Percentiles rank a stretch among this genome's conserved stretches.
These are phyloP conservation scores for Lasioglossum vierecki DNA, from an alignment of 2,888 invertebrate species.

Conservation along the genomic window DNA sequence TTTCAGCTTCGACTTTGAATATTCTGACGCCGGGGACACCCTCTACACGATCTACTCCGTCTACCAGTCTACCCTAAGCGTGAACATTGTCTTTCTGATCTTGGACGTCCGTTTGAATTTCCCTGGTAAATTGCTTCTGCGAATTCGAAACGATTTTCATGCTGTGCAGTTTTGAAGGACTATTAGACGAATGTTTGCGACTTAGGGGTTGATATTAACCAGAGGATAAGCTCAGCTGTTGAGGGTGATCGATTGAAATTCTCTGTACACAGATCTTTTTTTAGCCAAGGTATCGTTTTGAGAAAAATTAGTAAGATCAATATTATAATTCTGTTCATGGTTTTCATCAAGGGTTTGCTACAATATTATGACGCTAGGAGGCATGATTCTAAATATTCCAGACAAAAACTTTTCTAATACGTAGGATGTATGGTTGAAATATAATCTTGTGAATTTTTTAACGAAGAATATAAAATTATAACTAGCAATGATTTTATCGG, in stretches of 20 bases:
- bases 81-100: background rate
- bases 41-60: background rate
- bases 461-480: too few species aligned
- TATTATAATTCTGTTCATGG: too few species aligned
- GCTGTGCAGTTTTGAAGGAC: background rate
- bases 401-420: too few species aligned
- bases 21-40: slow-evolving; percentile 4
- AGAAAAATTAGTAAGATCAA: background rate
- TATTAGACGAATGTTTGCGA: background rate
- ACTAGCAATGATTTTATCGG: too few species aligned
- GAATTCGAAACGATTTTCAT: background rate
- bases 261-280: background rate
- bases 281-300: background rate
- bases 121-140: background rate
- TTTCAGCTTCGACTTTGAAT: slow-evolving; percentile 42
- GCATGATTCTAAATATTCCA: too few species aligned
- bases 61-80: background rate
- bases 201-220: background rate
- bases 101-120: background rate
- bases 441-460: background rate
- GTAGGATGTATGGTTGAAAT: background rate
- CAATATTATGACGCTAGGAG: too few species aligned
- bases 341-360: too few species aligned
- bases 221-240: too few species aligned
- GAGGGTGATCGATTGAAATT: background rate